These are phyloP conservation scores for Stenopsyche tienmushanensis DNA, from an alignment of 1,140 invertebrate species.

Conservation along the genomic window DNA sequence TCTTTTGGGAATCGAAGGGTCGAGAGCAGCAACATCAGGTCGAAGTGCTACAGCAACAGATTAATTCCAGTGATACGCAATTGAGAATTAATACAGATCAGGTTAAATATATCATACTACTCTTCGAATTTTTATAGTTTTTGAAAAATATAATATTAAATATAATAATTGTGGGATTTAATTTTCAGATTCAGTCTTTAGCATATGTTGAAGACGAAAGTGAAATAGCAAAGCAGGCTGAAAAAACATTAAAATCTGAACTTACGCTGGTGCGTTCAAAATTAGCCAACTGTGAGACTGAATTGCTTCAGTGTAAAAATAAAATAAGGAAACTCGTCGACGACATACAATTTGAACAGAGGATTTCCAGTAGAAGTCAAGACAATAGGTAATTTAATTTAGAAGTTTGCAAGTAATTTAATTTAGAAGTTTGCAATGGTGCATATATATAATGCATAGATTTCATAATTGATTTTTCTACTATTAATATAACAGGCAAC, in stretches of 20 bases:
- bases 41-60: conserved; percentile 79
- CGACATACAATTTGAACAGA: conserved; percentile 59
- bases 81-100: conserved; percentile 75
- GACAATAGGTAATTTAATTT: conserved; percentile 32
- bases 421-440: conserved; percentile 44
- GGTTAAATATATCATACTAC: conserved; percentile 47
- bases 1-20: conserved; percentile 84
- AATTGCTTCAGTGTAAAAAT: conserved; percentile 84
- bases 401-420: conserved; percentile 29
- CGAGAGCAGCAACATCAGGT: conserved; percentile 82
- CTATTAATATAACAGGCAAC: conserved; percentile 60
- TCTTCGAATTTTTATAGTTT: background rate
- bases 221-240: conserved; percentile 84
- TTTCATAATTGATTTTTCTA: background rate
- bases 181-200: conserved; percentile 66
- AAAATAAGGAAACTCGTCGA: conserved; percentile 76
- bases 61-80: conserved; percentile 72
- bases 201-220: conserved; percentile 83
- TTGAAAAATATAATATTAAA: background rate
- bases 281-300: conserved; percentile 83
- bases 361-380: conserved; percentile 42
- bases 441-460: background rate
- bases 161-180: conserved; percentile 4
- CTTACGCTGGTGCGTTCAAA: conserved; percentile 80
- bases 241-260: conserved; percentile 83